Evolutionary conservation across 2,113 vertebrate species (phyloP).

Genomic region (Bolborhynchus lineola): DNA sequence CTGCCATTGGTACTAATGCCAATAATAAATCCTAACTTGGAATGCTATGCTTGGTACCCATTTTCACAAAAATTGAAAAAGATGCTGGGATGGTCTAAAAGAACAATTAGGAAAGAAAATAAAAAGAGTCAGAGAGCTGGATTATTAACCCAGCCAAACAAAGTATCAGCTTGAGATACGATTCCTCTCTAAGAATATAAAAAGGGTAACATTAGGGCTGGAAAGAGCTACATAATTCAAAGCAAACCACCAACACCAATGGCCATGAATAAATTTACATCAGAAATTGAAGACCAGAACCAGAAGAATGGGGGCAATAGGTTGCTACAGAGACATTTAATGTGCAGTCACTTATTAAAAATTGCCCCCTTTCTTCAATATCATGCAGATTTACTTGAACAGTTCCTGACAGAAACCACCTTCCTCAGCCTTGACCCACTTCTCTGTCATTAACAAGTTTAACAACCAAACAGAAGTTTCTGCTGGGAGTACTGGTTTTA

Average conservation of each 20-base stretch:
- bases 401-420: not conserved
- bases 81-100: not conserved
- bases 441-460: not conserved
- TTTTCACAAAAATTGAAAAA: not conserved
- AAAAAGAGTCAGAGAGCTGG: not conserved
- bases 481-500: not conserved
- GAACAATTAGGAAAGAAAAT: not conserved
- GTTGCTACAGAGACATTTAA: not conserved
- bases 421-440: not conserved
- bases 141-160: not conserved
- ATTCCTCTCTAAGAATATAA: not conserved
- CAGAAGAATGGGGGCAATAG: not conserved
- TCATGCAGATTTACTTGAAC: not conserved
- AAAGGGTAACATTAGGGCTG: not conserved
- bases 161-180: not conserved
- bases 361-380: not conserved
- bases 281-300: not conserved
- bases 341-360: not conserved
- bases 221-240: not conserved
- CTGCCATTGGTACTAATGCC: not conserved
- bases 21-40: not conserved
- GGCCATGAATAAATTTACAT: slow-evolving; percentile 16
- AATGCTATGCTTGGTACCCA: not conserved
- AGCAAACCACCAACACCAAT: not conserved
- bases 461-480: not conserved